Percentiles rank a stretch among this genome's conserved stretches.
phyloP scores from a whole-genome alignment of 2,888 invertebrate species.

The Ormyrus thymus region DNA sequence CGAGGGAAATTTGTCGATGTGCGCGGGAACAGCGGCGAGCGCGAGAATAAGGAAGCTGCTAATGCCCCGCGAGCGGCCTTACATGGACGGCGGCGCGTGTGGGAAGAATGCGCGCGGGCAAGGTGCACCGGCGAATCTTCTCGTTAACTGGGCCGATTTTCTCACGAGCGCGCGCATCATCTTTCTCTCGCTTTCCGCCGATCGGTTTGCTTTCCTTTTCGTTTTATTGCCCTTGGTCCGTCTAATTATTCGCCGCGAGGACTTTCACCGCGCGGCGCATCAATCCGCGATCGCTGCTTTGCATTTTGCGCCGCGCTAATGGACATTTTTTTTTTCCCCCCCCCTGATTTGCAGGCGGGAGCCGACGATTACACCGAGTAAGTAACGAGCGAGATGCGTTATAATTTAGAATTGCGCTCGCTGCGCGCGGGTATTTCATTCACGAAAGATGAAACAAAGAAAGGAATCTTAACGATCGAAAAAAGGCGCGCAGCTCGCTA shows the following conservation, averaged over 20 bases:
- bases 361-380: too few relatives aligned
- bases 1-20: constrained; percentile 11
- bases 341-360: not conserved
- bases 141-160: not conserved
- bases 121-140: not conserved
- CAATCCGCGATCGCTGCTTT: not conserved
- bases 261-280: constrained; percentile 40
- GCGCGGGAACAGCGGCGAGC: too few relatives aligned
- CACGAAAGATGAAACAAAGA: too few relatives aligned
- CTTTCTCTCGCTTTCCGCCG: constrained; percentile 29
- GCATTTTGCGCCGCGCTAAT: not conserved
- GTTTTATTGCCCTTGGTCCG: constrained; percentile 38
- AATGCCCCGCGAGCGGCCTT: too few relatives aligned
- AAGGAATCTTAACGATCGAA: too few relatives aligned
- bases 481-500: too few relatives aligned
- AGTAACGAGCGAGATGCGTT: too few relatives aligned
- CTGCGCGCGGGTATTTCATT: too few relatives aligned
- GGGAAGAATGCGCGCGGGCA: not conserved
- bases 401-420: too few relatives aligned
- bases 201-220: constrained; percentile 38
- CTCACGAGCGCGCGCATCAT: not conserved
- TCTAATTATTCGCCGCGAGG: constrained; percentile 48
- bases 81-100: too few relatives aligned
- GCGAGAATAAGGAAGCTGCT: too few relatives aligned
- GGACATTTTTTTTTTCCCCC: not conserved